Percentiles rank a stretch among this genome's conserved stretches.
Evolutionary conservation across 2,797 vertebrate species (phyloP).

Genomic region (Chelonia mydas): DNA sequence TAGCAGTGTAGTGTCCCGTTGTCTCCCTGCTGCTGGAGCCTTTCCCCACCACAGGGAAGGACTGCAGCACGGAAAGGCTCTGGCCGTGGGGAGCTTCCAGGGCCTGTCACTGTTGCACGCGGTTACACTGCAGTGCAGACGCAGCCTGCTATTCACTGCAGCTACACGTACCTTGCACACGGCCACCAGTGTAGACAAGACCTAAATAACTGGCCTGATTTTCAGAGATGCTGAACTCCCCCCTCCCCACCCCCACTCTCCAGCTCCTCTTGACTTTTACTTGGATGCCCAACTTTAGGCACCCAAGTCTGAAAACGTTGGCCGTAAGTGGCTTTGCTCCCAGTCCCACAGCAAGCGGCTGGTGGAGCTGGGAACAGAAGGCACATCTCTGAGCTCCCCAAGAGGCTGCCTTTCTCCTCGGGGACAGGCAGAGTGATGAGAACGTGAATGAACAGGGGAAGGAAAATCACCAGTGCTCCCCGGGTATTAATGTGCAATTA

Average conservation of each 20-base stretch:
- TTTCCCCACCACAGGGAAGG: no score
- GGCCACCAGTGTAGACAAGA: neutral
- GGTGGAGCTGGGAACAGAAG: neutral
- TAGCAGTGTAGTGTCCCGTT: no score
- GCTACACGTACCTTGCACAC: neutral
- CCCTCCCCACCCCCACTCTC: no score
- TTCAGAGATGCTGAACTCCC: neutral
- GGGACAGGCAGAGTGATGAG: conserved; percentile 4
- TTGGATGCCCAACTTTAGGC: neutral
- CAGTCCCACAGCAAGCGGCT: neutral
- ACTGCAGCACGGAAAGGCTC: neutral
- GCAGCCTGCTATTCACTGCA: neutral
- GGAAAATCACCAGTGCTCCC: neutral
- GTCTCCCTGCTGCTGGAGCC: no score
- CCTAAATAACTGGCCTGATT: neutral
- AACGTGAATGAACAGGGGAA: neutral
- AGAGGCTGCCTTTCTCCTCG: neutral
- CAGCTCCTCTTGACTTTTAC: neutral
- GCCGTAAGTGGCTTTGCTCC: neutral
- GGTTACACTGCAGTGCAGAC: neutral
- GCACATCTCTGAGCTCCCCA: neutral
- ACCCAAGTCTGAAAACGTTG: neutral
- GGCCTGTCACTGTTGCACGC: neutral
- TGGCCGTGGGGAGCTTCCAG: neutral
- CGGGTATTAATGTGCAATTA: conserved; percentile 19